Conservation (phyloP, 2,797 vertebrate species). For the Pagetopsis macropterus region DNA sequence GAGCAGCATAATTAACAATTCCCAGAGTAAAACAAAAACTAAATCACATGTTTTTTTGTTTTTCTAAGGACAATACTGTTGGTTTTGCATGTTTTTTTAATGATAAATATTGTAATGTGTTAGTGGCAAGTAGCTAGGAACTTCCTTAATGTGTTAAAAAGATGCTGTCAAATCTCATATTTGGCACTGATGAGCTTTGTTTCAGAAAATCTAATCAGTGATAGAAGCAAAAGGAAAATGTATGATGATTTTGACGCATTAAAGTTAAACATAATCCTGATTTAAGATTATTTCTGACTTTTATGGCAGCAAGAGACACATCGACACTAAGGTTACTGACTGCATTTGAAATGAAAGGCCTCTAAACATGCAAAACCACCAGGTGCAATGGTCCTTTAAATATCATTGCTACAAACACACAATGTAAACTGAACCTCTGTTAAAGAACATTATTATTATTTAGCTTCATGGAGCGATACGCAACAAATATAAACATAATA, state of each 20-base stretch:
- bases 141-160: neutral
- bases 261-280: neutral
- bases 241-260: neutral
- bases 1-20: conserved; percentile 19
- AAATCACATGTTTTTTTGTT: neutral
- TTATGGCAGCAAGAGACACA: neutral
- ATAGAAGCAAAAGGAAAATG: neutral
- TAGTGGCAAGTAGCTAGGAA: no score
- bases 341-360: neutral
- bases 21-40: conserved; percentile 6
- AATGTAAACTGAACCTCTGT: conserved; percentile 16
- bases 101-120: neutral
- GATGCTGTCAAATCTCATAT: neutral
- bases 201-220: neutral
- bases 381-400: neutral
- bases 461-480: neutral
- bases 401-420: neutral
- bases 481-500: conserved; percentile 35
- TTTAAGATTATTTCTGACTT: neutral
- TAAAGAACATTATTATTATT: conserved; percentile 3
- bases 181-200: neutral
- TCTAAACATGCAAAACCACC: conserved; percentile 5
- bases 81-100: conserved; percentile 1
- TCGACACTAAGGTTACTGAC: neutral
- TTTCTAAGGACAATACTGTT: neutral